These are phyloP conservation scores for Thecophora atra DNA, from an alignment of 2,888 invertebrate species.

Conservation along the genomic window DNA sequence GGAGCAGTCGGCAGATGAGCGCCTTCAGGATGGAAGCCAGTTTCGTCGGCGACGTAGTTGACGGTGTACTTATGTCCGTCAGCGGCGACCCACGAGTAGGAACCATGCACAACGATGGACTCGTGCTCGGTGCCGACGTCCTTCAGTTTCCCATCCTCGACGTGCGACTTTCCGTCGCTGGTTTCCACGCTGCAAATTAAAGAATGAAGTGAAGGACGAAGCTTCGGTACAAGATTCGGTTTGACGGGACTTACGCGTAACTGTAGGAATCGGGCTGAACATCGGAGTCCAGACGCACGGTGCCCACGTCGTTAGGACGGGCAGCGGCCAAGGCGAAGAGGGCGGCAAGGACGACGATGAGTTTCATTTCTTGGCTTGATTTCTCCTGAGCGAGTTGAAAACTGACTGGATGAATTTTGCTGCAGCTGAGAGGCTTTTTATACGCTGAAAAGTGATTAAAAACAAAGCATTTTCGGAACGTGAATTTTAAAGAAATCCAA, in stretches of 20 bases:
- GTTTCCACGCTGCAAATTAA: constrained; percentile 44
- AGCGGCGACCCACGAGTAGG: constrained; percentile 49
- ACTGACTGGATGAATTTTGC: constrained; percentile 24
- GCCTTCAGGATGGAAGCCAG: constrained; percentile 67
- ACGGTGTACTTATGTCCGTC: constrained; percentile 62
- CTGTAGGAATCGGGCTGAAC: constrained; percentile 59
- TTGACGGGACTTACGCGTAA: constrained; percentile 48
- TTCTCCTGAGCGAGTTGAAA: neutral
- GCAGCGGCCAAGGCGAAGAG: constrained; percentile 58
- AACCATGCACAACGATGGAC: constrained; percentile 50
- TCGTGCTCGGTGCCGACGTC: constrained; percentile 47
- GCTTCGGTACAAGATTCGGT: neutral
- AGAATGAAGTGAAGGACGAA: too few relatives aligned
- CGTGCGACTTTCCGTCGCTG: constrained; percentile 50
- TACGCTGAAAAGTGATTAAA: neutral
- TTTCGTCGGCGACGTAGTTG: constrained; percentile 67
- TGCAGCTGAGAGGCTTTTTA: constrained; percentile 34
- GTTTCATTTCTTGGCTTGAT: constrained; percentile 45
- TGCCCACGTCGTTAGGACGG: constrained; percentile 61
- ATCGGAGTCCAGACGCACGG: constrained; percentile 70
- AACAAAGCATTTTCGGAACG: neutral
- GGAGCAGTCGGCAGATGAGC: constrained; percentile 52
- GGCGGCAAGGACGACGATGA: constrained; percentile 61
- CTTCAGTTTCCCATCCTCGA: constrained; percentile 49
- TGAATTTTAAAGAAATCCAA: too few relatives aligned